Percentiles rank a stretch among this genome's conserved stretches.
Evolutionary conservation across 2,797 vertebrate genomes (phyloP).

Genomic region (Melanotaenia nigrans): DNA sequence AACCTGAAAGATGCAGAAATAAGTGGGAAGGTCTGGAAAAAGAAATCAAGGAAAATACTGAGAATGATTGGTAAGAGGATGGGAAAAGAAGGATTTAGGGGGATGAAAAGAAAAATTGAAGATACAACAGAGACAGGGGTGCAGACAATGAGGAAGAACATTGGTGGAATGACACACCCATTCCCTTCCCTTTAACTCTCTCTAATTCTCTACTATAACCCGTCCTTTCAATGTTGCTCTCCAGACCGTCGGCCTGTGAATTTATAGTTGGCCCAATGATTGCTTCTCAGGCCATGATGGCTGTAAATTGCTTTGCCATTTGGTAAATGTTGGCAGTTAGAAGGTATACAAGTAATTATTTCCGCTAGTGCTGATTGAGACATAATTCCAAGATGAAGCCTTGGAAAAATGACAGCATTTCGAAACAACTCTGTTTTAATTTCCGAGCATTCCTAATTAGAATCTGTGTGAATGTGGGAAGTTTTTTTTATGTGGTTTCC

Average conservation of each 20-base stretch:
- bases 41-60: conserved; percentile 38
- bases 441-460: conserved; percentile 85
- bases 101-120: conserved; percentile 18
- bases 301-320: conserved; percentile 87
- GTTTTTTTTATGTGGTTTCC: conserved; percentile 81
- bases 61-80: conserved; percentile 44
- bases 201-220: conserved; percentile 81
- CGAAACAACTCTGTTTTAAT: conserved; percentile 86
- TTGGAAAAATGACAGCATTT: conserved; percentile 85
- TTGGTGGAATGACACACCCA: conserved; percentile 45
- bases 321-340: conserved; percentile 86
- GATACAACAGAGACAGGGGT: conserved; percentile 21
- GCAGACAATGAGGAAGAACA: conserved; percentile 31
- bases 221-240: conserved; percentile 76
- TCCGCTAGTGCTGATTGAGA: conserved; percentile 86
- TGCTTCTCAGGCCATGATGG: conserved; percentile 84
- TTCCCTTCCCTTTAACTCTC: conserved; percentile 56
- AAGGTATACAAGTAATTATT: conserved; percentile 87
- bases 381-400: conserved; percentile 82
- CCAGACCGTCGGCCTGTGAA: conserved; percentile 81
- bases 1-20: conserved; percentile 44
- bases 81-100: conserved; percentile 26
- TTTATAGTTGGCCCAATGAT: conserved; percentile 87
- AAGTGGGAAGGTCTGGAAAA: conserved; percentile 30
- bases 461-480: conserved; percentile 74